Base-by-base conservation (phyloP, 2,797 vertebrate genomes). In the Artibeus lituratus region DNA sequence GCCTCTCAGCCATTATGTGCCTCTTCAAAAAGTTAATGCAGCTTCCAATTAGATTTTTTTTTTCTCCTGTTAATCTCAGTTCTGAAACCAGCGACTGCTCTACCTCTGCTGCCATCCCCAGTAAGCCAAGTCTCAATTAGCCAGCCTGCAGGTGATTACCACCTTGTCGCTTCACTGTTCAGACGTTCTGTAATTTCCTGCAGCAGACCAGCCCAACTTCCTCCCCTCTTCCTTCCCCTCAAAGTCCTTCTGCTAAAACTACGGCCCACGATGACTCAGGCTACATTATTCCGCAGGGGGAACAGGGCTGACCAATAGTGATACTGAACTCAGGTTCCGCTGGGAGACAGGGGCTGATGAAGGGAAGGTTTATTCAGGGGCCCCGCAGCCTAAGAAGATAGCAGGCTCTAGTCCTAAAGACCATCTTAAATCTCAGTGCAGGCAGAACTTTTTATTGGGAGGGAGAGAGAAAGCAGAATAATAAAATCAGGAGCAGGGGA, bases 11-110 rank as follows among this genome's bases (percentile, higher is more conserved):
- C 44, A 39, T 96, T 98, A 98, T 97, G 96, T 98, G 97, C 72
- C 96, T 97, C 95, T 98, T 98, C 96, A 97, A 95, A 98, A 98
- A 98, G 94, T 94, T 97, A 98, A 97, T 77, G 93, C 80, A 85
- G 86, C 90, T 97, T 98, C 96, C 92, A 91, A 94, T 97, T 95
- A 97, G 90, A 97, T n/a, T 76, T 90, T 93, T 76, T 76, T 55
- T 67, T 24, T 49, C 91, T 97, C 78, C 59, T 91, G 57, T 91
- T 96, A 95, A 94, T 95, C 89, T 95, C 92, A 70, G 82, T 96
- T 98, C 94, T 96, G 92, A 97, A 98, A 98, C 26, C 85, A 96
- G 91, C 44, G 67, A 72, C 26, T 47, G 55, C 57, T 87, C 96
- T 96, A 83, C 78, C 73, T 86, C 47, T 73, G 86, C 94, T 96